phyloP scores from a whole-genome alignment of 2,888 invertebrate genomes.

The Drosophila falleni region DNA sequence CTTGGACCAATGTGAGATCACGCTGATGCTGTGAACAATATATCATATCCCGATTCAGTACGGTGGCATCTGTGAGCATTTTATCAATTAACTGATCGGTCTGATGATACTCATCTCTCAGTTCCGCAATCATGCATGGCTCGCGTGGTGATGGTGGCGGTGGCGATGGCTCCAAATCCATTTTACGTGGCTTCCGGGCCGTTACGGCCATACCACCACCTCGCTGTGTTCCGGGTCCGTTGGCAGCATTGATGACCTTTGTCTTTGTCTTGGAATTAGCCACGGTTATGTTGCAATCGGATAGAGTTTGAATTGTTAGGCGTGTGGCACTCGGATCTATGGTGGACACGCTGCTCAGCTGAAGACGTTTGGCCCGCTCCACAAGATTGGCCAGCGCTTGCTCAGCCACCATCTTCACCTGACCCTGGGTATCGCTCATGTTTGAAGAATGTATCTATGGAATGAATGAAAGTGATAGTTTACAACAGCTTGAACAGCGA shows the following conservation, averaged over 20 bases:
- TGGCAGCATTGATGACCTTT: neutral
- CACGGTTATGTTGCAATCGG: neutral
- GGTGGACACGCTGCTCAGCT: conserved; percentile 36
- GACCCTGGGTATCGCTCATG: conserved; percentile 32
- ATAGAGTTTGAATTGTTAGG: neutral
- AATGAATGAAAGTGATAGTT: neutral
- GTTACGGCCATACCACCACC: neutral
- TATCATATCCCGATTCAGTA: conserved; percentile 41
- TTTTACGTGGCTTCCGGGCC: conserved; percentile 31
- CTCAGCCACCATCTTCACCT: conserved; percentile 23
- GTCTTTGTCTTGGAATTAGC: neutral
- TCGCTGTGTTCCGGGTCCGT: neutral
- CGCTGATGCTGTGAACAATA: conserved; percentile 40
- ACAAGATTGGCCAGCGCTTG: conserved; percentile 47
- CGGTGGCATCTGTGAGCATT: conserved; percentile 44
- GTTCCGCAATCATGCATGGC: conserved; percentile 28
- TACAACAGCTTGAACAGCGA: neutral
- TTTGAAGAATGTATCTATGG: conserved; percentile 13
- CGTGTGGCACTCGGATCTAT: neutral
- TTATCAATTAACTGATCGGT: conserved; percentile 49
- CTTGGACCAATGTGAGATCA: conserved; percentile 47
- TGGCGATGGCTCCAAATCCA: conserved; percentile 41
- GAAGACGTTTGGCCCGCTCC: conserved; percentile 46
- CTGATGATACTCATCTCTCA: conserved; percentile 30
- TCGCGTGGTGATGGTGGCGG: conserved; percentile 66